phyloP scores from a whole-genome alignment of 2,888 invertebrate species.

The Melikaiella ostensackeni region DNA sequence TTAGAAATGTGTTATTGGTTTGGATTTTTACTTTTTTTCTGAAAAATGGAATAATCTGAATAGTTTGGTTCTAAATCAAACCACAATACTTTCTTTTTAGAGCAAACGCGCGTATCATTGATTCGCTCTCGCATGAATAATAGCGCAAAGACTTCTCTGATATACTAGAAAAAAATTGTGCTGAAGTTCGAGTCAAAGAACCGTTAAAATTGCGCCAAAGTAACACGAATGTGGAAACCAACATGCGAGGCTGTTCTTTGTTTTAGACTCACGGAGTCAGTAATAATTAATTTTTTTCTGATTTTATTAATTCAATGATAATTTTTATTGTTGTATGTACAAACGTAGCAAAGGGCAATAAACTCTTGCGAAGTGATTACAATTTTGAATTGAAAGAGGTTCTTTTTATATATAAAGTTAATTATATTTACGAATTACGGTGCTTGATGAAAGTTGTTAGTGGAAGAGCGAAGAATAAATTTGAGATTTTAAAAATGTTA shows the following conservation, averaged over 20 bases:
- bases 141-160: background rate
- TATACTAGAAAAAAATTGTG: conserved; percentile 25
- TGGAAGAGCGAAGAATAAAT: conserved; percentile 52
- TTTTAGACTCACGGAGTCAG: conserved; percentile 2
- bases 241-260: conserved; percentile 21
- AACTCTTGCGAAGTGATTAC: background rate
- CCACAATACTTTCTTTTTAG: conserved; percentile 14
- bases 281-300: conserved; percentile 24
- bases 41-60: too few relatives aligned
- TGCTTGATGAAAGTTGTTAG: conserved; percentile 56
- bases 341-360: background rate
- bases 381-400: background rate
- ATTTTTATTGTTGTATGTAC: background rate
- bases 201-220: conserved; percentile 31
- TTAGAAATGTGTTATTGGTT: too few relatives aligned
- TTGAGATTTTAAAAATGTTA: conserved; percentile 58
- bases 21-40: too few relatives aligned
- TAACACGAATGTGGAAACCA: conserved; percentile 11
- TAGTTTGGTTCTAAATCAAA: too few relatives aligned
- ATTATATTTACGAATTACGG: conserved; percentile 20
- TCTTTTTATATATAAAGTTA: background rate
- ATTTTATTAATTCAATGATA: background rate
- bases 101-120: background rate
- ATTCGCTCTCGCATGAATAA: background rate
- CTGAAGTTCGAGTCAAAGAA: conserved; percentile 23